Evolutionary conservation across 2,888 invertebrate genomes (phyloP).

Genomic region (Oligia fasciuncula): DNA sequence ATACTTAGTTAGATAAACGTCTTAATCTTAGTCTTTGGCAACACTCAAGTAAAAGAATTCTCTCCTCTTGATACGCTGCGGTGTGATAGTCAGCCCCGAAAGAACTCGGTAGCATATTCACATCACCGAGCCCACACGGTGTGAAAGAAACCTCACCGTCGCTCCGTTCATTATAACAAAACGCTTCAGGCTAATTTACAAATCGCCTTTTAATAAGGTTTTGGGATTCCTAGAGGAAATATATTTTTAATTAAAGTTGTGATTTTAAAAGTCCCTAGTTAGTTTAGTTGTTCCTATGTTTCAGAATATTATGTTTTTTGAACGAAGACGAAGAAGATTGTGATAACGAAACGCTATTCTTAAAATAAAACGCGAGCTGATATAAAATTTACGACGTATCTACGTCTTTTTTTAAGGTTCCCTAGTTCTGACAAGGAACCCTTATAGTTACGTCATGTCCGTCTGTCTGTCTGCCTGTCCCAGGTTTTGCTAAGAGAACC

Average conservation of each 20-base stretch:
- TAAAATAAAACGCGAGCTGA: no score
- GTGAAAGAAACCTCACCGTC: slow-evolving; percentile 30
- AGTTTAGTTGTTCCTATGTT: no score
- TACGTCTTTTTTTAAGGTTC: no score
- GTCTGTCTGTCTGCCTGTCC: no score
- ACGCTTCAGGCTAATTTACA: slow-evolving; percentile 33
- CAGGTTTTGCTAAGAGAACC: no score
- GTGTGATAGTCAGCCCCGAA: slow-evolving; percentile 30
- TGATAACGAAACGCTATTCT: no score
- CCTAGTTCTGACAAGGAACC: no score
- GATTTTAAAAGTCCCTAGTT: background rate
- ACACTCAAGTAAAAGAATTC: background rate
- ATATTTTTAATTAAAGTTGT: background rate
- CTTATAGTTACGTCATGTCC: no score
- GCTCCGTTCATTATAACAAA: slow-evolving; percentile 42
- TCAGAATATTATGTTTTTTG: no score
- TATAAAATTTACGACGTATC: no score
- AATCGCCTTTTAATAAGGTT: slow-evolving; percentile 17
- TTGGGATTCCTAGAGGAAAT: slow-evolving; percentile 7
- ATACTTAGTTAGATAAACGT: background rate
- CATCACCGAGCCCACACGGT: slow-evolving; percentile 8
- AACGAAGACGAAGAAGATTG: no score
- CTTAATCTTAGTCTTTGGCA: background rate
- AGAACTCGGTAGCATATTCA: background rate
- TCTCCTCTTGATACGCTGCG: background rate